A percentile compares a stretch with the other conserved stretches of the same genome.
Evolutionary conservation across 2,113 vertebrate species (phyloP).

Genomic region (Plectropomus leopardus): DNA sequence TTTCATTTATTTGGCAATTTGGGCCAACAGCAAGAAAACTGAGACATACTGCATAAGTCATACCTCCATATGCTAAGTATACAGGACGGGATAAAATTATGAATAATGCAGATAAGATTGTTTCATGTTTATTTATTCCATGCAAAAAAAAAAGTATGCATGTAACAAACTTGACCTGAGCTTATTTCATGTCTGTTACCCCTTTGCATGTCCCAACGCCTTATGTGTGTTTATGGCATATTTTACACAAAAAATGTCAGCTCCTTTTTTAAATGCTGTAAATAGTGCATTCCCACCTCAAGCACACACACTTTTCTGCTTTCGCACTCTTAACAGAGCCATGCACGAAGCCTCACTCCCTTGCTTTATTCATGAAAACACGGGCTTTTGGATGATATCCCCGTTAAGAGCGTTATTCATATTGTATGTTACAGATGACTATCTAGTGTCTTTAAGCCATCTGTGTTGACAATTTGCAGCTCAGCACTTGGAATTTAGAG

Average conservation of each 20-base stretch:
- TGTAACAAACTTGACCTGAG: too few species aligned
- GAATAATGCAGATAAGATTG: neutral
- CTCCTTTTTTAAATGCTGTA: neutral
- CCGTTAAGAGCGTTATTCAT: constrained; percentile 41
- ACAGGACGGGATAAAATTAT: neutral
- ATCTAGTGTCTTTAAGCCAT: constrained; percentile 14
- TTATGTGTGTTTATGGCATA: too few species aligned
- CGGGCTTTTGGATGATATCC: constrained; percentile 28
- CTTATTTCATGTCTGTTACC: too few species aligned
- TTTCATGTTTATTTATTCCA: neutral
- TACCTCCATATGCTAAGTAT: neutral
- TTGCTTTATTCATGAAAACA: constrained; percentile 44
- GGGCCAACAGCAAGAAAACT: neutral
- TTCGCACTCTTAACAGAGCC: neutral
- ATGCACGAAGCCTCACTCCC: neutral
- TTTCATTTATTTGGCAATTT: neutral
- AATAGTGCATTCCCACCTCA: neutral
- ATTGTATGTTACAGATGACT: constrained; percentile 30
- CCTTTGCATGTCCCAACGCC: too few species aligned
- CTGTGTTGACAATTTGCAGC: constrained; percentile 39
- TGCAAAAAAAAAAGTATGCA: neutral
- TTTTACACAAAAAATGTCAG: neutral
- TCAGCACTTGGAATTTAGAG: constrained; percentile 5
- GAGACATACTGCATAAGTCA: neutral
- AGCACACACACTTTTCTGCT: neutral